Evolutionary conservation across 2,113 vertebrate genomes (phyloP), one percentile per base, ranked within the genome.

Genomic region (Otus sunia): DNA sequence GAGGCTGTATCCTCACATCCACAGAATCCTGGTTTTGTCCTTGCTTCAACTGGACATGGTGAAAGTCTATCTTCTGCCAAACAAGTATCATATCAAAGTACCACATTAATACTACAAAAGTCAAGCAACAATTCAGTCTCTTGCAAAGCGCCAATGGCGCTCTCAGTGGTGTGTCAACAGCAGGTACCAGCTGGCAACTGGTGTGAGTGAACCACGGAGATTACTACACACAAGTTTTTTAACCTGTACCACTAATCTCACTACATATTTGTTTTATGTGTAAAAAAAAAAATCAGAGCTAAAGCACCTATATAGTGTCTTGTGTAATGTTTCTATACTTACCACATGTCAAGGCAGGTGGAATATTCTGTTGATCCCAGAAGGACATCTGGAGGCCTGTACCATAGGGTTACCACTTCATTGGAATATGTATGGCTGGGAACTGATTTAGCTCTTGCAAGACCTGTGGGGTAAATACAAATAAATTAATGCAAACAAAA

Each of bases 281-380:
- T 67, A 37, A 19, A 86, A 53, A 92, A 37, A 20, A 86, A 53
- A 87, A 62, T 78, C 53, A 76, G 81, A 74, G 58, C 36, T 77
- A 84, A 90, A 77, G 20, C 37, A 71, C 26, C 63, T 55, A 43
- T 60, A 67, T 6, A 77, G 29, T 86, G 64, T 63, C 63, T 69
- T 76, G 14, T 22, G 36, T 39, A 92, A 93, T 86, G 81, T 34
- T 82, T 36, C 26, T 47, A 30, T 84, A 96, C 99, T 97, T 97
- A 99, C 99, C 99, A 99, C 99, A 99, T 99, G 98, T 99, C 99
- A 96, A 99, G 99, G 96, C 99, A 99, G 97, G 99, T 99, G 85
- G 99, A 99, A 96, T 99, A 99, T 74, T 99, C 99, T 71, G 99
- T 99, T 26, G 99, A 99, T 90, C 99, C 99, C 97, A 99, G 97